Evolutionary conservation across 2,113 vertebrate genomes (phyloP), one percentile per base, ranked within the genome.

Genomic region (Lophius piscatorius): DNA sequence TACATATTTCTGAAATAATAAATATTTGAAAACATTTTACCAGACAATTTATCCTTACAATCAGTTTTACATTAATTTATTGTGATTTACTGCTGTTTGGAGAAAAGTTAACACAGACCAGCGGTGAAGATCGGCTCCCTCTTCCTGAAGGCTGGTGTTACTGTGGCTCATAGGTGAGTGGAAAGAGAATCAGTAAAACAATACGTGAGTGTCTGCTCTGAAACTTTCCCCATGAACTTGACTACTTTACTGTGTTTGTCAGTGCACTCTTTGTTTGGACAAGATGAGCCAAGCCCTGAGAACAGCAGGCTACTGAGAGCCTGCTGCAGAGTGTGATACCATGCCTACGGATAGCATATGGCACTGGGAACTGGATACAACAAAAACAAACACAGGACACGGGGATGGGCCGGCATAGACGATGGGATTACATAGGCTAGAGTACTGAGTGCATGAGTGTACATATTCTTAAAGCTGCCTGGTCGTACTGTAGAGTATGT

Each of bases 231-330:
- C 33, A 44, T 65, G 73, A 68, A 69, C 66, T 74, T 40, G 28
- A 51, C 35, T 42, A 39, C 52, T 67, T 44, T 9, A 26, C 35
- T 34, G 67, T 64, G 72, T 76, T 82, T 80, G 76, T 80, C 68
- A 70, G 70, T 41, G 67, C 42, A n/a, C 45, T 44, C 77, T 77
- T 82, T 81, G 80, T 85, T 80, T 80, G 42, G 73, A 78, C 65
- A 64, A 73, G 64, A 72, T 18, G 64, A 75, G 75, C 48, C 24
- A 36, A 76, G 70, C 63, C 79, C 74, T 60, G 66, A 79, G 80
- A 83, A 78, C 83, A 86, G 86, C 81, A 81, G 83, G 86, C 66
- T 63, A 57, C 77, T 83, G 68, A 77, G 75, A 48, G 60, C 66
- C 68, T 52, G 71, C 69, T 14, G 29, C 71, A 72, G 71, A 75